Base-by-base conservation (phyloP, 2,888 invertebrate species). In the Sesamia inferens region DNA sequence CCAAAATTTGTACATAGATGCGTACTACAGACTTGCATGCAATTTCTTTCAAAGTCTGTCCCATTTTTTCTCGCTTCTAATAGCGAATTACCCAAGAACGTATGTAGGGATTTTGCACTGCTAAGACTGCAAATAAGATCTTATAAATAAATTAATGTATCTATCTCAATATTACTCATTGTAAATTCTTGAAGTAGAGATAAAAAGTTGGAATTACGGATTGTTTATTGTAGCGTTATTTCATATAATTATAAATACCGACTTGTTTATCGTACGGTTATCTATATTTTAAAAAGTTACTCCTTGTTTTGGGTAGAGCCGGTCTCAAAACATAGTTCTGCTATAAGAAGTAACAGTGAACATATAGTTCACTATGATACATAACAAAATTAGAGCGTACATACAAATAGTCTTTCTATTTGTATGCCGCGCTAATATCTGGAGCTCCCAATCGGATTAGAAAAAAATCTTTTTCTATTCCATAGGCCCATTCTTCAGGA, bases 71-170 rank as follows among this genome's bases (percentile, higher is more conserved):
- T 57, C 54, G 51, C 22, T 68, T 44, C 16, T 55, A 68, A 16
- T 48, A 62, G 16, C 22, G 14, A 63, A 44, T 71, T 74, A 74
- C 24, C 16, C 65, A 58, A 67, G 13, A 55, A 63, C 63, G 19
- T 64, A 55, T 58, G 39, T 58, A 19, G 8, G 19, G 19, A 66
- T 69, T 75, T 73, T 68, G 58, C 75, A 69, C 66, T 59, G 62
- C 31, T 61, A 63, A 69, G 82, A 75, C 75, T 84, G 81, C 83
- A 76, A 75, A 74, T 79, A 79, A 61, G 74, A 84, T 79, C 71
- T 76, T 74, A 14, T 63, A 64, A 48, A 42, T 48, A 68, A 78
- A 57, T 51, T 39, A 64, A 55, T n/a, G 42, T 47, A 48, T 14
- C 42, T 62, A 68, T 62, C 55, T 68, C 13, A 67, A 51, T 63